These are phyloP conservation scores for Trimorus sp. DNA, from an alignment of 2,888 invertebrate genomes.

Conservation along the genomic window DNA sequence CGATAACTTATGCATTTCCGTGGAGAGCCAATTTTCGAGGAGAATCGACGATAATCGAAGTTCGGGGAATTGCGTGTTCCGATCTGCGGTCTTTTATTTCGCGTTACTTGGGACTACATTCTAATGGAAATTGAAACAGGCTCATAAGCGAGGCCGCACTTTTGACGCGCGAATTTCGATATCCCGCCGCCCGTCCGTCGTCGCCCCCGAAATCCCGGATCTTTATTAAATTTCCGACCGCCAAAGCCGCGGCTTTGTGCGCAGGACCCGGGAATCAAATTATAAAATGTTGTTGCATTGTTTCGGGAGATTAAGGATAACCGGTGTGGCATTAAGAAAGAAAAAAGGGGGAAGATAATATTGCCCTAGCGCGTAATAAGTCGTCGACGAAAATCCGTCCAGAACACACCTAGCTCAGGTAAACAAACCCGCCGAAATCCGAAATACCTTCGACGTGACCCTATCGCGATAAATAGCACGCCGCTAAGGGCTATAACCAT, in stretches of 20 bases:
- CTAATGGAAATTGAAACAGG: constrained; percentile 38
- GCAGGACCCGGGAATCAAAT: constrained; percentile 4
- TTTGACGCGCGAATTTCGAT: constrained; percentile 5
- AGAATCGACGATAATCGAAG: constrained; percentile 64
- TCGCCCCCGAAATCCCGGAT: background rate
- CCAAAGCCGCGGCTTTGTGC: background rate
- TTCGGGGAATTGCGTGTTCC: constrained; percentile 56
- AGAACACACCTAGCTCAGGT: constrained; percentile 24
- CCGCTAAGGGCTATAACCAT: too few relatives aligned
- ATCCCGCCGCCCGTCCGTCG: too few relatives aligned
- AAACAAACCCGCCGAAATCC: constrained; percentile 26
- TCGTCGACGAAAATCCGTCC: constrained; percentile 14
- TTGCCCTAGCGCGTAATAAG: too few relatives aligned
- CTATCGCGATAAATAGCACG: too few relatives aligned
- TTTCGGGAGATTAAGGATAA: constrained; percentile 15
- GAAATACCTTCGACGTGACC: too few relatives aligned
- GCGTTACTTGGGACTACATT: constrained; percentile 31
- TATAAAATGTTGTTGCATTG: constrained; percentile 15
- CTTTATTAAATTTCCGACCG: constrained; percentile 26
- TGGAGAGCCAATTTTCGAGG: constrained; percentile 61
- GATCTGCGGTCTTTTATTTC: constrained; percentile 46
- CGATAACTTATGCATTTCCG: constrained; percentile 62
- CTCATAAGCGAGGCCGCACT: background rate
- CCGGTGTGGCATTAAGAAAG: background rate
- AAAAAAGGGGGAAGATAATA: too few relatives aligned